These are phyloP conservation scores for Latrodectus elegans DNA, from an alignment of 2,888 invertebrate species.

Conservation along the genomic window DNA sequence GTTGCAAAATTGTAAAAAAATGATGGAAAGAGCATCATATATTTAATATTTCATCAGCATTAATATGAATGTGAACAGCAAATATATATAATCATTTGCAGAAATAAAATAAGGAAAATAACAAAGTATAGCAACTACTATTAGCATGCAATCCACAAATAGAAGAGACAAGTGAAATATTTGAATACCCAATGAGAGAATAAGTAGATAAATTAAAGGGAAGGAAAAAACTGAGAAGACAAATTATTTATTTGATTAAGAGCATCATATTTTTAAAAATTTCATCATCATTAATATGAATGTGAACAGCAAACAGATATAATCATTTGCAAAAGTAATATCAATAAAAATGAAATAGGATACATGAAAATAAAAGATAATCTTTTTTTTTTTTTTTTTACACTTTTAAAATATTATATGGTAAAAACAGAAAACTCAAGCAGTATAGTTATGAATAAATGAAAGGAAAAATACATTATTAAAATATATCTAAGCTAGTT, in stretches of 20 bases:
- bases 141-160: neutral
- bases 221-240: no score
- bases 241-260: no score
- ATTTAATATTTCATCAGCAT: neutral
- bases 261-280: neutral
- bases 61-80: constrained; percentile 11
- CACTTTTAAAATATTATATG: no score
- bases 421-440: no score
- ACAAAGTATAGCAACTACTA: neutral
- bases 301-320: neutral
- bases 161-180: neutral
- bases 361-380: no score
- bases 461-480: no score
- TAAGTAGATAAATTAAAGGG: no score
- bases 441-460: no score
- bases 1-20: no score
- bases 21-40: neutral
- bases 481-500: no score
- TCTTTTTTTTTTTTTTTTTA: no score
- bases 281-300: neutral
- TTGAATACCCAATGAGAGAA: neutral
- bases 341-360: no score
- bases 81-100: neutral
- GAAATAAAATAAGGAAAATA: neutral
- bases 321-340: neutral